Base-by-base conservation (phyloP, 2,113 vertebrate species). In the Alaudala cheleensis region DNA sequence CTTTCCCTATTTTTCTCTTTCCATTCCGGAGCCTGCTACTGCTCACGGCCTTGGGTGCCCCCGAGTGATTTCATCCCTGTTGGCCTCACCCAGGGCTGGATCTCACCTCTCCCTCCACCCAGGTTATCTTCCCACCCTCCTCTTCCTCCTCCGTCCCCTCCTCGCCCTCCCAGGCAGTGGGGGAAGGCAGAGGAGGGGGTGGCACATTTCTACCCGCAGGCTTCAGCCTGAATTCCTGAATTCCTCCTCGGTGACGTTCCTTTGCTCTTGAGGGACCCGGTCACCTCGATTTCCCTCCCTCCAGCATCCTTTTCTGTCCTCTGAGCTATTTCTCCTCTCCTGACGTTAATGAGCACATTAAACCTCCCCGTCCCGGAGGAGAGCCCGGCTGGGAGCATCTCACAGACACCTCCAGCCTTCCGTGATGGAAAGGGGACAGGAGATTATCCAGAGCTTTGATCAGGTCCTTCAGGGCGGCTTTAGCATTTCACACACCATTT, bases 201-300 rank as follows among this genome's bases (percentile, higher is more conserved):
- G 77, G 37, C 91, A 76, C 81, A 6, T 84, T 92, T 81, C 91
- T 21, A 23, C 82, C 76, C 6, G 0, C 1, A 8, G 73, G 24
- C 60, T 82, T 53, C 94, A 92, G 88, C 94, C 94, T 90, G 24
- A 44, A 86, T 93, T 92, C 69, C 86, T 85, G 19, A 58, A 83
- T 91, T 95, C 66, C 89, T 93, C 73, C 45, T 17, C 3, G 2
- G 50, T 93, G 87, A 92, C 39, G 67, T 19, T 88, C 74, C 67
- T 86, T 56, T 86, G 94, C 79, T 95, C 90, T 81, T 82, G 25
- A 79, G 90, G 94, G 93, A 95, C 19, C 14, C 4, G 2, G 2
- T 88, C 94, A 90, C 95, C 93, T 93, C 31, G 0, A 94, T 92
- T 85, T 82, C 93, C 91, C 83, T 50, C 25, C 31, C 54, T 82